A percentile compares a stretch with the other conserved stretches of the same genome.
Conservation (phyloP, 1,140 invertebrate species). For the Delia radicum region DNA sequence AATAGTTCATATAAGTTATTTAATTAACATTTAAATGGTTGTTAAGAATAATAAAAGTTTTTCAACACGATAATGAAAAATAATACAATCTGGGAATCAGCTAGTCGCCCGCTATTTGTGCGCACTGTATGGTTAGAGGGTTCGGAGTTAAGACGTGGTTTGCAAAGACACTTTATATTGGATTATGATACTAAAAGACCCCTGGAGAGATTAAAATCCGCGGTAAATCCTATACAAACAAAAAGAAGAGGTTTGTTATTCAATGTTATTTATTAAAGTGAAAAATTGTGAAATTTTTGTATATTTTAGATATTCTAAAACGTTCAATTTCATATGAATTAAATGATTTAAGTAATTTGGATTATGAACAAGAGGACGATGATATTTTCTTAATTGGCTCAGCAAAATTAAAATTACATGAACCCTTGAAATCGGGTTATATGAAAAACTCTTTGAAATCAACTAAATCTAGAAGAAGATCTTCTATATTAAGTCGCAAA, state of each 20-base stretch:
- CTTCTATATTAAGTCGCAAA: neutral
- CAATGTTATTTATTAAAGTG: no score
- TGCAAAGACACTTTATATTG: conserved; percentile 48
- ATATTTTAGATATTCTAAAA: neutral
- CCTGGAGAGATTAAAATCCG: conserved; percentile 31
- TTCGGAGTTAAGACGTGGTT: conserved; percentile 33
- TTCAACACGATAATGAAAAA: conserved; percentile 29
- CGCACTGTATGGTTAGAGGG: conserved; percentile 51
- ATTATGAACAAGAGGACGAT: neutral
- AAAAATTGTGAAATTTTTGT: neutral
- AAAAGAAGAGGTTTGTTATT: neutral
- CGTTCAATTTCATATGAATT: neutral
- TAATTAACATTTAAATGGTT: neutral
- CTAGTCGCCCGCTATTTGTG: conserved; percentile 51
- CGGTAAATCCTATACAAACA: neutral
- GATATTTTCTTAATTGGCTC: conserved; percentile 24
- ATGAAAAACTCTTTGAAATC: neutral
- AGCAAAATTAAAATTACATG: conserved; percentile 3
- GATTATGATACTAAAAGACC: conserved; percentile 44
- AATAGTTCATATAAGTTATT: no score
- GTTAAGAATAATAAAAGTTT: neutral
- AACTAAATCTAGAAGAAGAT: neutral
- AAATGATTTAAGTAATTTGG: neutral
- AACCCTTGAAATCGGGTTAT: conserved; percentile 33
- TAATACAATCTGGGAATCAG: conserved; percentile 52